Conservation (phyloP, 2,113 vertebrate species). For the Platysteira castanea region DNA sequence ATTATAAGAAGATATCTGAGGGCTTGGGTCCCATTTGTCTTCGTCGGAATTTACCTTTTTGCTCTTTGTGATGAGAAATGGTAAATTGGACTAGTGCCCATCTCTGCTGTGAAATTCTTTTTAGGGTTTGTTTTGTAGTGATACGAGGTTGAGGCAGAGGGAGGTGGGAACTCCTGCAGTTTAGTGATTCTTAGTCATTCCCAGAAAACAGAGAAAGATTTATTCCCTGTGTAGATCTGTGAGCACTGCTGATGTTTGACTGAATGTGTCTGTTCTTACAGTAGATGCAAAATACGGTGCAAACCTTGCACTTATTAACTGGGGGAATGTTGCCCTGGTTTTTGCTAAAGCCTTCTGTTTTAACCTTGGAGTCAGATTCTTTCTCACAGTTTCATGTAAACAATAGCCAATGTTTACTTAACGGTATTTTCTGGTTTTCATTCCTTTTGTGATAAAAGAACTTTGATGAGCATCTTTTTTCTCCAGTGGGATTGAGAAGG, state of each 20-base stretch:
- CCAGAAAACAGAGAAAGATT: neutral
- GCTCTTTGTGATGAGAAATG: neutral
- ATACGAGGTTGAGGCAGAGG: neutral
- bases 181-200: neutral
- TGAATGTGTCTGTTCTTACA: neutral
- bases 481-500: no score
- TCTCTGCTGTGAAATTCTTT: neutral
- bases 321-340: no score
- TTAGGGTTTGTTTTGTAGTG: neutral
- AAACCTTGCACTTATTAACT: neutral
- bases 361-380: no score
- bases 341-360: no score
- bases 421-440: no score
- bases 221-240: neutral
- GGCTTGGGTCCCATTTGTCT: neutral
- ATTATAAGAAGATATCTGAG: neutral
- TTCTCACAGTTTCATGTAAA: no score
- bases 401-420: no score
- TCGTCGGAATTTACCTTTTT: neutral
- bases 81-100: neutral
- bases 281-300: neutral
- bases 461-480: no score
- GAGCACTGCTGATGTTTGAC: neutral
- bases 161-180: neutral
- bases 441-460: no score